phyloP scores from a whole-genome alignment of 2,888 invertebrate genomes.

The Macaria liturata region DNA sequence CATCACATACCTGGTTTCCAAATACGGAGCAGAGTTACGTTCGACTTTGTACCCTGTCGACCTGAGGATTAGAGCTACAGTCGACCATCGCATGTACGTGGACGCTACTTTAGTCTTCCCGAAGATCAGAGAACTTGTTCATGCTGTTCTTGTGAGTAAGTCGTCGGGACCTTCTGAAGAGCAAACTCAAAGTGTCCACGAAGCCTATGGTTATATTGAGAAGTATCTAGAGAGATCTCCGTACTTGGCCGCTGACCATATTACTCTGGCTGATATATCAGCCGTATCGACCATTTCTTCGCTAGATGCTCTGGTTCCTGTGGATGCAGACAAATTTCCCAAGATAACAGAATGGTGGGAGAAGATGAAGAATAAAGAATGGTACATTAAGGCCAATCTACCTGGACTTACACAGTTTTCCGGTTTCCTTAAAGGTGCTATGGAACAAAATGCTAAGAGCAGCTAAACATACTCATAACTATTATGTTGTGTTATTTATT shows the following conservation, averaged over 20 bases:
- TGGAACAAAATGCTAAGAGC: conserved; percentile 27
- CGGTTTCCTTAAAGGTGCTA: conserved; percentile 19
- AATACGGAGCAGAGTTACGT: conserved; percentile 50
- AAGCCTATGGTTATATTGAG: conserved; percentile 47
- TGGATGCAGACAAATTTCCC: conserved; percentile 40
- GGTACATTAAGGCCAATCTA: conserved; percentile 46
- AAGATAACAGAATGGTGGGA: conserved; percentile 45
- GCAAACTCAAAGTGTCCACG: conserved; percentile 36
- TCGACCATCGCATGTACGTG: conserved; percentile 49
- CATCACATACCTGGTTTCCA: conserved; percentile 51
- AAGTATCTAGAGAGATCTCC: conserved; percentile 45
- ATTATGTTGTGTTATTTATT: too few species aligned
- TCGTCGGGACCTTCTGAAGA: conserved; percentile 31
- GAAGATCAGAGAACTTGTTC: conserved; percentile 26
- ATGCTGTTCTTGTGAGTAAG: conserved; percentile 27
- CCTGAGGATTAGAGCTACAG: conserved; percentile 40
- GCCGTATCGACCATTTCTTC: conserved; percentile 45
- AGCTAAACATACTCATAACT: conserved; percentile 1
- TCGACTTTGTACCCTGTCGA: conserved; percentile 49
- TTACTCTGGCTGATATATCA: conserved; percentile 54
- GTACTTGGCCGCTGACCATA: conserved; percentile 43
- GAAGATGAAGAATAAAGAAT: conserved; percentile 39
- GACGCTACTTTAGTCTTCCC: conserved; percentile 45
- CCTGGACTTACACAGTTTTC: conserved; percentile 39
- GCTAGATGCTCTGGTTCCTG: conserved; percentile 39